Base-by-base conservation (phyloP, 1,140 invertebrate genomes). In the Zaprionus lachaisei region DNA sequence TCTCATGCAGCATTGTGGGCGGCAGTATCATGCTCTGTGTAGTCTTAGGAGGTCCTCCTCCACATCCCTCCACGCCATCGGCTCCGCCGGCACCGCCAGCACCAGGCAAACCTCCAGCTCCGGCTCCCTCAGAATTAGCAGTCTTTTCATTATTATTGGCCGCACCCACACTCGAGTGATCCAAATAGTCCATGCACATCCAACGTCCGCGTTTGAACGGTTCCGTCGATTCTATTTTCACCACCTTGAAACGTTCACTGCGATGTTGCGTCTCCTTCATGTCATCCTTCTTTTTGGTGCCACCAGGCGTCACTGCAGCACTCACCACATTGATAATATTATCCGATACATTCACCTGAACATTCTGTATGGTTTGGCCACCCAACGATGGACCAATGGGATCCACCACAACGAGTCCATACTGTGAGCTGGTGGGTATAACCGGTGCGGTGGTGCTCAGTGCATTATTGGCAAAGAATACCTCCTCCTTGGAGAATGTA, bases 111-210 rank as follows among this genome's bases (percentile, higher is more conserved):
- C 24, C 49, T 1, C 37, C 41, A n/a, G 34, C 41, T 47, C 49
- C 58, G 38, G 72, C 67, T 26, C 41, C 41, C 41, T 83, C 85
- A 57, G 80, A 75, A 44, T 78, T 85, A 57, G 72, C 81, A 91
- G 89, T 91, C 89, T 87, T 91, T 91, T 91, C 89, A 77, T 91
- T 91, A 37, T 91, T 86, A 34, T 91, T 86, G 60, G 76, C 79
- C 24, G 69, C 78, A 20, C 80, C 86, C 26, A 92, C 91, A 66
- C 83, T 92, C 41, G 89, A 95, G 91, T 98, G 96, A 94, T 99
- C 98, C 85, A 98, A 94, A 93, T 98, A 99, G 93, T 99, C 98
- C 95, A 98, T 97, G 93, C 98, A 99, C 81, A 96, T 96, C 98
- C 98, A 99, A 85, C 98, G 94, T 26, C 98, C 98, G 47, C 98